phyloP scores from a whole-genome alignment of 2,888 invertebrate species.

The Hyles lineata region DNA sequence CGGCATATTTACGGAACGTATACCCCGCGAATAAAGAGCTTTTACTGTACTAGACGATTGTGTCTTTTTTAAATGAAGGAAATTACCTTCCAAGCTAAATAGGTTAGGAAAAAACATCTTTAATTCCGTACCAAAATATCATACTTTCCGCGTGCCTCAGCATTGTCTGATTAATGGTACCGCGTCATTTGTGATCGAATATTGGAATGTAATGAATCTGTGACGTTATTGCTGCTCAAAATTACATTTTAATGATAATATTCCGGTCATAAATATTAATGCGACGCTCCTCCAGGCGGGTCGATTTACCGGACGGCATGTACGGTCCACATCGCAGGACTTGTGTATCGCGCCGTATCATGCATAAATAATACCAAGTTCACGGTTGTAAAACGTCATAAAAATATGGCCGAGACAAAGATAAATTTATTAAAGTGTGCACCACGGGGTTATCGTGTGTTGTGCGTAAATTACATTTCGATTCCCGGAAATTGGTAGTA shows the following conservation, averaged over 20 bases:
- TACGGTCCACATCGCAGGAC: conserved; percentile 55
- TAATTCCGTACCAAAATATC: neutral
- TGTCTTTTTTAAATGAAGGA: too few species aligned
- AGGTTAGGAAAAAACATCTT: too few species aligned
- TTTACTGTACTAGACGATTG: too few species aligned
- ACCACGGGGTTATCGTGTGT: conserved; percentile 18
- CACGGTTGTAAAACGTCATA: conserved; percentile 21
- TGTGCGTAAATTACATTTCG: conserved; percentile 23
- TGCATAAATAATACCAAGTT: conserved; percentile 40
- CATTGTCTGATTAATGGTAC: neutral
- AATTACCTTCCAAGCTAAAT: too few species aligned
- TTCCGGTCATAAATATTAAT: conserved; percentile 81
- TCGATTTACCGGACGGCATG: conserved; percentile 59
- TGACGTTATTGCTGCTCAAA: conserved; percentile 56
- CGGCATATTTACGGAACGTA: too few species aligned
- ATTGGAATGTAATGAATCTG: conserved; percentile 36
- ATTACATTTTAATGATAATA: conserved; percentile 78
- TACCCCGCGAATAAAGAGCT: too few species aligned
- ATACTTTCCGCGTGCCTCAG: neutral
- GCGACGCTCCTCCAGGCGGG: conserved; percentile 64
- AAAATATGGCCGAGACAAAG: conserved; percentile 23
- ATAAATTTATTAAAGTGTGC: conserved; percentile 23
- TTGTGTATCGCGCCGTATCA: conserved; percentile 42
- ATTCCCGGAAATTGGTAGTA: conserved; percentile 23
- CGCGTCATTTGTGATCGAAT: conserved; percentile 62